phyloP scores from a whole-genome alignment of 2,113 vertebrate species.

The Ageneiosus marmoratus region DNA sequence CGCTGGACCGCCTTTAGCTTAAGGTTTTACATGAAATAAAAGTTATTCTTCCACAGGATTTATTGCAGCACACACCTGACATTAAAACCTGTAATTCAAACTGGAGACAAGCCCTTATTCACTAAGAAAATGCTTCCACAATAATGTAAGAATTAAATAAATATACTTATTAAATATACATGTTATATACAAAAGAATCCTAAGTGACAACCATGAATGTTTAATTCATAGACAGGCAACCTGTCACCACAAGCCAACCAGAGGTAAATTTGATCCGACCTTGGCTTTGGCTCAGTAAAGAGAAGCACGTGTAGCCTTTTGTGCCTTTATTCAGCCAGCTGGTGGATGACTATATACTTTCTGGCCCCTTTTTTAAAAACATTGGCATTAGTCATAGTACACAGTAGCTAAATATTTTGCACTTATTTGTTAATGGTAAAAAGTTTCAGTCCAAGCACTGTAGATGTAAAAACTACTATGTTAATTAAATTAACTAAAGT shows the following conservation, averaged over 20 bases:
- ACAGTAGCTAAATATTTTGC: background rate
- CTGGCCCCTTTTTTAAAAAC: background rate
- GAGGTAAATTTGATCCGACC: background rate
- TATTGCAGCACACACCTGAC: no score
- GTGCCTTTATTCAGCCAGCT: conserved; percentile 1
- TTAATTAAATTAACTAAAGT: no score
- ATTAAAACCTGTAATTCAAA: background rate
- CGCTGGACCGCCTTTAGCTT: no score
- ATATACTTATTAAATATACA: background rate
- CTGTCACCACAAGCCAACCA: conserved; percentile 1
- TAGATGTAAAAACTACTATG: background rate
- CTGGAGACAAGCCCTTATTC: background rate
- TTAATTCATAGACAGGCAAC: background rate
- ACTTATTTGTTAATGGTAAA: background rate
- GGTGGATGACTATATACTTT: background rate
- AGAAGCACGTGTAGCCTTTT: background rate
- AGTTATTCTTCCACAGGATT: background rate
- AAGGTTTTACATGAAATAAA: background rate
- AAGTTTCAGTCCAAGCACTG: background rate
- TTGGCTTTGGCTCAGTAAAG: background rate
- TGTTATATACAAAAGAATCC: background rate
- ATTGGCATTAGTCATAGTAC: background rate
- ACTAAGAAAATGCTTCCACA: background rate
- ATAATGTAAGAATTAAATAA: background rate
- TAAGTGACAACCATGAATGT: background rate